A percentile compares a stretch with the other conserved stretches of the same genome.
phyloP scores from a whole-genome alignment of 2,113 vertebrate genomes.

The Upupa epops region DNA sequence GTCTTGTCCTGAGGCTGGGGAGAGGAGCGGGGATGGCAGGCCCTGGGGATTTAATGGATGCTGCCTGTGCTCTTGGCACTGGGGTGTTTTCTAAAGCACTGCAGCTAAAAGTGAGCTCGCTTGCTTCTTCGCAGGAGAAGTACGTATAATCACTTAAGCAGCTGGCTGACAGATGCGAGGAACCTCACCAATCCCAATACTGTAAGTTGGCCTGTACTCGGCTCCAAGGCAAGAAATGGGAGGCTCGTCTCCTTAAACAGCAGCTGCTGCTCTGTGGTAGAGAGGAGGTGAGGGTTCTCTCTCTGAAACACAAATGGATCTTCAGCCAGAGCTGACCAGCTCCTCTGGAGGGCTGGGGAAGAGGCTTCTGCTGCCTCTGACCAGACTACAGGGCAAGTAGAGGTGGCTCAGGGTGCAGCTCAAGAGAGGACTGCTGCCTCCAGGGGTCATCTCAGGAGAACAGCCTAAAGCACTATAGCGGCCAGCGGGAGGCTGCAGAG shows the following conservation, averaged over 20 bases:
- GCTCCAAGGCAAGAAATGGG: not conserved
- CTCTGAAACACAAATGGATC: not conserved
- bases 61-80: not conserved
- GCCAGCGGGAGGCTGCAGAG: too few relatives aligned
- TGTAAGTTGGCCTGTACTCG: conserved; percentile 78
- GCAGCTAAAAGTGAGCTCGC: conserved; percentile 25
- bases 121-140: conserved; percentile 87
- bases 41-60: not conserved
- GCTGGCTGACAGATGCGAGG: conserved; percentile 97
- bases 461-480: not conserved
- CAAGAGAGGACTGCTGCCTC: too few relatives aligned
- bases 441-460: not conserved
- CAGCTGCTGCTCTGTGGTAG: not conserved
- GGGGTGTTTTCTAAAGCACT: not conserved
- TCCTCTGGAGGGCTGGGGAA: not conserved
- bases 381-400: not conserved
- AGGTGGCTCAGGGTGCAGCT: too few relatives aligned
- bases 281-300: not conserved
- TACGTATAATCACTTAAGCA: conserved; percentile 98
- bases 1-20: not conserved
- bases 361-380: not conserved
- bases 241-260: not conserved
- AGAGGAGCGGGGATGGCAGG: not conserved
- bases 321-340: not conserved
- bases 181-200: conserved; percentile 99